phyloP scores from a whole-genome alignment of 1,140 invertebrate species.

The Contarinia nasturtii region DNA sequence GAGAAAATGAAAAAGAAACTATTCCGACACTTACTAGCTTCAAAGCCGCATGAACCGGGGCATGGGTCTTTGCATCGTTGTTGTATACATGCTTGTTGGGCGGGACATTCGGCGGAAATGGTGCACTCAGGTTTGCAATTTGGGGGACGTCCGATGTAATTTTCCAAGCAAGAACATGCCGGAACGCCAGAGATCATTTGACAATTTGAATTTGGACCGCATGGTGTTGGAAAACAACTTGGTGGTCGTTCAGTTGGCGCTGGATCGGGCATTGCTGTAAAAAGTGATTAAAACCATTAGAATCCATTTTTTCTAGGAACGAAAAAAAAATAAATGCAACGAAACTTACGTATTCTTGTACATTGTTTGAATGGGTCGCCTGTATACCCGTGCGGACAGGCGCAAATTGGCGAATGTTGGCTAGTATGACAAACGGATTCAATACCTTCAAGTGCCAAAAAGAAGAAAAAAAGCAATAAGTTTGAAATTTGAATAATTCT shows the following conservation, averaged over 20 bases:
- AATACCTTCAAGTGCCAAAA: slow-evolving; percentile 5
- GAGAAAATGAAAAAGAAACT: slow-evolving; percentile 21
- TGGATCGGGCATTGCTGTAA: slow-evolving; percentile 17
- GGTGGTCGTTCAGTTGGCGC: slow-evolving; percentile 36
- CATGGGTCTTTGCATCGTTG: slow-evolving; percentile 61
- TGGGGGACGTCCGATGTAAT: slow-evolving; percentile 54
- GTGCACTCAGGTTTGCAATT: slow-evolving; percentile 60
- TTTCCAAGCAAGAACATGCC: slow-evolving; percentile 55
- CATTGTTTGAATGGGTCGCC: slow-evolving; percentile 48
- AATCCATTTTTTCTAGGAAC: no score
- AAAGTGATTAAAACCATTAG: no score
- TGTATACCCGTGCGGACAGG: slow-evolving; percentile 42
- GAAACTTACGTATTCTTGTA: slow-evolving; percentile 26
- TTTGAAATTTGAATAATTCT: no score
- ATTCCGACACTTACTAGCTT: slow-evolving; percentile 25
- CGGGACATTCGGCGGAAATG: slow-evolving; percentile 53
- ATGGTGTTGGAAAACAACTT: slow-evolving; percentile 57
- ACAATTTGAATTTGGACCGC: slow-evolving; percentile 64
- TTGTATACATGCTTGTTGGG: slow-evolving; percentile 43
- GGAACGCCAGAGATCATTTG: slow-evolving; percentile 46
- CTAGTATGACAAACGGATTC: slow-evolving; percentile 32
- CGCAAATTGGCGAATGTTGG: slow-evolving; percentile 44
- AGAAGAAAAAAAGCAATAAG: no score
- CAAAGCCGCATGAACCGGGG: slow-evolving; percentile 47
- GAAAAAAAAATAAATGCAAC: no score